A percentile compares a stretch with the other conserved stretches of the same genome.
Evolutionary conservation across 1,140 invertebrate genomes (phyloP).

Genomic region (Bombus breviceps): DNA sequence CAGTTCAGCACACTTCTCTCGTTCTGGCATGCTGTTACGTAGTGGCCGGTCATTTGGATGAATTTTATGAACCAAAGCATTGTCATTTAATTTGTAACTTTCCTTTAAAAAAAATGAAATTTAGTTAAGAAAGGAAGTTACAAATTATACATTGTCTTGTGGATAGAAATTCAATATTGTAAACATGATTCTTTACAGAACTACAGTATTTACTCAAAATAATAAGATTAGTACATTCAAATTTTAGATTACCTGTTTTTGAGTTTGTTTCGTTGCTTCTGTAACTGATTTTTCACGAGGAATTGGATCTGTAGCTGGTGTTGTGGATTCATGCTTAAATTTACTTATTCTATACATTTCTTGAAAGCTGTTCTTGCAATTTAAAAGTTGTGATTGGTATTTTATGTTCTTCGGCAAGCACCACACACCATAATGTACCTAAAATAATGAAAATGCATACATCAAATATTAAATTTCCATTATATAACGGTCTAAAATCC

Average conservation of each 20-base stretch:
- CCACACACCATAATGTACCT: slow-evolving; percentile 36
- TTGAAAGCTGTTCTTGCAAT: not conserved
- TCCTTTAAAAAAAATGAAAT: not conserved
- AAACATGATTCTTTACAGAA: not conserved
- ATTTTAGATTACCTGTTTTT: not conserved
- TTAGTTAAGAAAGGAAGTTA: not conserved
- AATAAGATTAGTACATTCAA: not conserved
- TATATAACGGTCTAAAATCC: not conserved
- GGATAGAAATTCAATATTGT: not conserved
- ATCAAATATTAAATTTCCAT: not conserved
- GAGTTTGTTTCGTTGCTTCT: not conserved
- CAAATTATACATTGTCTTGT: not conserved
- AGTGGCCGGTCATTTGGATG: slow-evolving; percentile 1
- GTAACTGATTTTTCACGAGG: not conserved
- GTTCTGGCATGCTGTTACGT: slow-evolving; percentile 20
- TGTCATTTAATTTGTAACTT: not conserved
- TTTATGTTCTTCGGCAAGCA: slow-evolving; percentile 12
- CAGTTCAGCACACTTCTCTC: slow-evolving; percentile 42
- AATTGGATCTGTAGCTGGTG: not conserved
- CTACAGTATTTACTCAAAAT: not conserved
- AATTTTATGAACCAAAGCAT: slow-evolving; percentile 35
- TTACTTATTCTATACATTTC: not conserved
- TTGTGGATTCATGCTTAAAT: not conserved
- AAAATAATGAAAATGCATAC: too few relatives aligned
- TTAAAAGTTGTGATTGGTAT: not conserved